These are phyloP conservation scores for Lanistes nyassanus DNA, from an alignment of 1,140 invertebrate genomes.

Conservation along the genomic window DNA sequence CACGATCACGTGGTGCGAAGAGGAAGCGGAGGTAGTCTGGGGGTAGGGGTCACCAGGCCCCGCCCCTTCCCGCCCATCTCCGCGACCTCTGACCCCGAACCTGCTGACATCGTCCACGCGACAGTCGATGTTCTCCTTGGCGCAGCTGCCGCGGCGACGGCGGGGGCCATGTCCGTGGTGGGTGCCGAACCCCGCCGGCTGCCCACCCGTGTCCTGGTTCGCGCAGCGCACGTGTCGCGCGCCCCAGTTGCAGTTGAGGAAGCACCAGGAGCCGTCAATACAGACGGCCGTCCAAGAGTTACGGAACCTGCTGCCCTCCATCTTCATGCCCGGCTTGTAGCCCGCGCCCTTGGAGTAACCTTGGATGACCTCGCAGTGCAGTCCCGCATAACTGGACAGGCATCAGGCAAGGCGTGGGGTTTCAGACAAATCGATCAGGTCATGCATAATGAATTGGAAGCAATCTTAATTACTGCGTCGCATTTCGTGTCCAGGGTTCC, in stretches of 20 bases:
- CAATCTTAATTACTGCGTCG: too few relatives aligned
- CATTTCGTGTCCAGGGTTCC: too few relatives aligned
- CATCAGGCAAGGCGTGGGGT: background rate
- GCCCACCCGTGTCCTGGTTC: slow-evolving; percentile 22
- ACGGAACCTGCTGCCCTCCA: slow-evolving; percentile 80
- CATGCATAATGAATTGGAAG: too few relatives aligned
- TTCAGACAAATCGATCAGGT: too few relatives aligned
- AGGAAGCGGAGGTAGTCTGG: slow-evolving; percentile 1
- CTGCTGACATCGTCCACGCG: background rate
- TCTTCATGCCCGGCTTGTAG: slow-evolving; percentile 94
- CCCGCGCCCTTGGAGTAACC: slow-evolving; percentile 99
- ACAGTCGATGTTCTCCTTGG: slow-evolving; percentile 25
- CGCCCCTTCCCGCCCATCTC: background rate
- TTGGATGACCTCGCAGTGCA: slow-evolving; percentile 99
- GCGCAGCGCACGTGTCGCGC: slow-evolving; percentile 62
- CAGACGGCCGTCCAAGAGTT: slow-evolving; percentile 63
- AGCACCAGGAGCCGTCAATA: slow-evolving; percentile 61
- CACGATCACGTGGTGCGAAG: slow-evolving; percentile 12
- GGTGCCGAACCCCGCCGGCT: slow-evolving; percentile 11
- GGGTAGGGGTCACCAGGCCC: background rate
- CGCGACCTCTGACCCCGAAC: background rate
- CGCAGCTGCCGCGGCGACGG: slow-evolving; percentile 13
- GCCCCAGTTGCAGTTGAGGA: slow-evolving; percentile 69
- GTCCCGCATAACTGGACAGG: slow-evolving; percentile 88
- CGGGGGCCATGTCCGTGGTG: slow-evolving; percentile 15